Conservation (phyloP, 2,113 vertebrate species). For the Malaclemys terrapin region DNA sequence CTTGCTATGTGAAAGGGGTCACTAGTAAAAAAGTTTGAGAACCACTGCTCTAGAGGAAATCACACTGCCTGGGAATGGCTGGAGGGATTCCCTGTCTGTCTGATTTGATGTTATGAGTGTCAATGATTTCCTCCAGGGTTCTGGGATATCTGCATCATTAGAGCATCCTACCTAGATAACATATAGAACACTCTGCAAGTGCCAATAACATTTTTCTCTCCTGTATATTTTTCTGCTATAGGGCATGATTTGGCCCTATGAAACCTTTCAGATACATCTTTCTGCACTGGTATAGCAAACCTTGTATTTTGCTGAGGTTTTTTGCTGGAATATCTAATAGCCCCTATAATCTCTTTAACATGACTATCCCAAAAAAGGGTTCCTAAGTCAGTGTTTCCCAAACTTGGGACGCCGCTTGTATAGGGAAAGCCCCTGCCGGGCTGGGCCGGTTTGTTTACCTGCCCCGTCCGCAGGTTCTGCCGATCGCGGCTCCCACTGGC, state of each 20-base stretch:
- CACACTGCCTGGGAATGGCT: background rate
- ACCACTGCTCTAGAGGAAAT: background rate
- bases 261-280: background rate
- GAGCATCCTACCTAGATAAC: background rate
- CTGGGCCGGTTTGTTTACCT: no score
- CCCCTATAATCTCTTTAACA: background rate
- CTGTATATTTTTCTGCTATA: background rate
- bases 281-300: background rate
- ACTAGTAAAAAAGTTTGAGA: no score
- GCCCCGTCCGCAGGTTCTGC: no score
- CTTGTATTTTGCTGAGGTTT: background rate
- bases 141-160: background rate
- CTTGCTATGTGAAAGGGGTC: no score
- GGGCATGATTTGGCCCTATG: background rate
- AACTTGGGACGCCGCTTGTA: no score
- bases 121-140: background rate
- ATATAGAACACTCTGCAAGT: background rate
- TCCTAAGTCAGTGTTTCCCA: background rate
- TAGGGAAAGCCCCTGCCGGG: no score
- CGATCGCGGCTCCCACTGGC: no score
- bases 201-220: background rate
- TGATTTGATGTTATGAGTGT: background rate
- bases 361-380: background rate
- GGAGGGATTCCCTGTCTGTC: background rate
- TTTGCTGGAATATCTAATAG: background rate